These are phyloP conservation scores for Trichechus manatus DNA, from an alignment of 2,113 vertebrate genomes.

Conservation along the genomic window DNA sequence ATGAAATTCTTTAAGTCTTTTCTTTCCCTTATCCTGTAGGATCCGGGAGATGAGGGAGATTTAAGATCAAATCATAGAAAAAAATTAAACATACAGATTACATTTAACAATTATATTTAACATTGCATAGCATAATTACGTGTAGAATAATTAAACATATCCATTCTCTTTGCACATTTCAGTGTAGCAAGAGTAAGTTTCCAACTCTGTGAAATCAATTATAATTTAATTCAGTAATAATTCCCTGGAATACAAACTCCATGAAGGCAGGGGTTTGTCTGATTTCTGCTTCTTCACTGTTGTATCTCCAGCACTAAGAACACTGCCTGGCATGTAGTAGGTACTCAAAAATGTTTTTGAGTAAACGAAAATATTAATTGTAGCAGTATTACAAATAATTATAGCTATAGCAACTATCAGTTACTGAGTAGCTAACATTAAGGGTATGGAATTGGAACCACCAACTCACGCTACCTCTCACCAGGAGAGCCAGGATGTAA, in stretches of 20 bases:
- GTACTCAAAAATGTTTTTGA: neutral
- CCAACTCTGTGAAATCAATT: neutral
- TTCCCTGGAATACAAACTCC: neutral
- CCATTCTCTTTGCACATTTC: neutral
- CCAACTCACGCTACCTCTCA: neutral
- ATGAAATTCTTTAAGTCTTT: neutral
- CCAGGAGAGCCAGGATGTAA: neutral
- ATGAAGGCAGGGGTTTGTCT: neutral
- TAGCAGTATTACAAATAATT: neutral
- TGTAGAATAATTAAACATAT: neutral
- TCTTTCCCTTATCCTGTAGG: neutral
- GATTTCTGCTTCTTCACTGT: neutral
- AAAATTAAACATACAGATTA: neutral
- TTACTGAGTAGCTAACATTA: neutral
- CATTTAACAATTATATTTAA: neutral
- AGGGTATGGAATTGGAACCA: neutral
- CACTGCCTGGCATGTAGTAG: neutral
- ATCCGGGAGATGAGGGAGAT: fast-evolving
- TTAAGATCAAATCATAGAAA: neutral
- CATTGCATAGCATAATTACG: neutral
- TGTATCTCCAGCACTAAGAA: neutral
- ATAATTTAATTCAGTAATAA: neutral
- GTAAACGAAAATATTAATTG: neutral
- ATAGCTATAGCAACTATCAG: neutral
- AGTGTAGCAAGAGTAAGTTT: neutral